Conservation (phyloP, 2,113 vertebrate genomes). For the Hydropotes inermis region DNA sequence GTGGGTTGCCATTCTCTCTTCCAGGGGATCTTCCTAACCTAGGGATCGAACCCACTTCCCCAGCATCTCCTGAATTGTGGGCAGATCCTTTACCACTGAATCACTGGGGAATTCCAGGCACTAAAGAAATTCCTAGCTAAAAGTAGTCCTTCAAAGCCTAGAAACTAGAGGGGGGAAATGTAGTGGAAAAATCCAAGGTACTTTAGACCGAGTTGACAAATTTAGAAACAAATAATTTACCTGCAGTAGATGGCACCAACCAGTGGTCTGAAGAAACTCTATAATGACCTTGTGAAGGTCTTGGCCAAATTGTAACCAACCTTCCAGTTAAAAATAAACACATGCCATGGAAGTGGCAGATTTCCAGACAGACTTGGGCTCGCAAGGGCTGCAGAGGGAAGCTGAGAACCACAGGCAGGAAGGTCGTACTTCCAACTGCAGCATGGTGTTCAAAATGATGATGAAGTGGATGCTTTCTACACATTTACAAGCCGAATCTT, state of each 20-base stretch:
- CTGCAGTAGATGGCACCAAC: background rate
- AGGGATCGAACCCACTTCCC: background rate
- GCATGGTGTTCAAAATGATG: background rate
- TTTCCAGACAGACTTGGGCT: background rate
- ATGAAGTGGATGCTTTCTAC: background rate
- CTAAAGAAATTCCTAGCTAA: slow-evolving; percentile 20
- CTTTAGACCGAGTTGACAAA: background rate
- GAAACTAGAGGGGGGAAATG: background rate
- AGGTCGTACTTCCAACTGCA: background rate
- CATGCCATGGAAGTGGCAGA: background rate
- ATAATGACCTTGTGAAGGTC: background rate
- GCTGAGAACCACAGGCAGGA: background rate
- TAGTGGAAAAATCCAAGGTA: background rate
- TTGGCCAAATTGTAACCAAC: slow-evolving; percentile 6
- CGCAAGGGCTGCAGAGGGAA: background rate
- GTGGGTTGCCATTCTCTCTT: background rate
- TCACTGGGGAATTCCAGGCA: background rate
- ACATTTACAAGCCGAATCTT: background rate
- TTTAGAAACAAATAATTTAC: slow-evolving; percentile 51
- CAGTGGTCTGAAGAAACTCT: background rate
- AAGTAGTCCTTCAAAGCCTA: background rate
- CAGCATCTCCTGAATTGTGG: background rate
- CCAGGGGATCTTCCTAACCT: background rate
- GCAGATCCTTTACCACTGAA: background rate
- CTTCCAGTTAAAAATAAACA: slow-evolving; percentile 28